Evolutionary conservation across 1,140 invertebrate species (phyloP).

Genomic region (Lamellibrachia luymesi): DNA sequence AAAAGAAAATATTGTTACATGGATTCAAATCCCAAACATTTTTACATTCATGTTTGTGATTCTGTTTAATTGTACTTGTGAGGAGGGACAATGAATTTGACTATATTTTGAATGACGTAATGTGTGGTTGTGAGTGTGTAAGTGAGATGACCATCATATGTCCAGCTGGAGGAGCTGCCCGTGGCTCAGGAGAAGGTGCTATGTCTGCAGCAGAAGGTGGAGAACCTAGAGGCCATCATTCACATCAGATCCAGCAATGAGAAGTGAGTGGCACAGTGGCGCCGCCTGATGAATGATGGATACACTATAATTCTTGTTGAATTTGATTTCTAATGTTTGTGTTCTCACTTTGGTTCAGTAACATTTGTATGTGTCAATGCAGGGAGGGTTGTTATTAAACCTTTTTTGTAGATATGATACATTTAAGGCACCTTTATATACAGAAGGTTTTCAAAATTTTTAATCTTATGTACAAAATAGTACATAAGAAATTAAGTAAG

Average conservation of each 20-base stretch:
- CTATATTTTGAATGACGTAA: too few species aligned
- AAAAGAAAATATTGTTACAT: too few species aligned
- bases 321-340: neutral
- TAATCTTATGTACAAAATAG: too few species aligned
- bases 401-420: too few species aligned
- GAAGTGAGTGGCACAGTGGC: constrained; percentile 40
- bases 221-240: constrained; percentile 55
- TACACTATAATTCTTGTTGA: neutral
- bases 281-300: neutral
- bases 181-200: constrained; percentile 47
- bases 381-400: neutral
- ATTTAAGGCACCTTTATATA: too few species aligned
- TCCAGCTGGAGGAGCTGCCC: constrained; percentile 49
- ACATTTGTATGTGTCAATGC: neutral
- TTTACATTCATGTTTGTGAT: too few species aligned
- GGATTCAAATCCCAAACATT: too few species aligned
- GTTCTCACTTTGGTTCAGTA: neutral
- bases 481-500: too few species aligned
- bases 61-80: too few species aligned
- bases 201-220: constrained; percentile 51
- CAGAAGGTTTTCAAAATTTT: too few species aligned
- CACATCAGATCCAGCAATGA: constrained; percentile 54
- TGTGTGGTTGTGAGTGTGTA: neutral
- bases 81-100: too few species aligned
- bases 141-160: constrained; percentile 18